Base-by-base conservation (phyloP, 92 coral and sea anemone species). In the Epizoanthus rinbou region DNA sequence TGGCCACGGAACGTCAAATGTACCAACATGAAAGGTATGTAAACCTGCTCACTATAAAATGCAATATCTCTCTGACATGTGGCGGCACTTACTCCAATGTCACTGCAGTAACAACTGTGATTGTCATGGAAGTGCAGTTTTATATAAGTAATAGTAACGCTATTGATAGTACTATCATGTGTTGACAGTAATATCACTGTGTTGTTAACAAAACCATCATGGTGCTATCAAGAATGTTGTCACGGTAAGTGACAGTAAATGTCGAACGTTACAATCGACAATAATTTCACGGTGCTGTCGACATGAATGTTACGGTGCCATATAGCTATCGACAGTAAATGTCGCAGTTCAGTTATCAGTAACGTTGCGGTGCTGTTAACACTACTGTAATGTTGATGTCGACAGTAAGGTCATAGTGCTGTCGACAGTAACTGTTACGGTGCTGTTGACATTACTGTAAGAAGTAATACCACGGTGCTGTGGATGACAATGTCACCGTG, bases 1-100 rank as follows among this genome's bases (percentile, higher is more conserved):
- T 85, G 88, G 84, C 91, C 91, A 16, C 39, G 70, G n/a, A 37
- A 84, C 41, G 91, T 75, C 3, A 57, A 56, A 1, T 81, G 89
- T 17, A 66, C 73, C 7, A 68, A 71, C 17, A 73, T 62, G 22
- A 75, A 76, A 58, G 81, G 81, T 76, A 60, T 58, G 57, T 47
- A 50, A 50, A 50, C 54, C 3, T 11, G 15, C 31, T 59, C 22
- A 59, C 24, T 1, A 21, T 18, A 59, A 8, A 21, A 21, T 21
- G 19, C 6, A 5, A 17, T 17, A 14, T 5, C 5, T 5, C 5
- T 57, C 17, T 2, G 5, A 14, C 21, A 57, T 9, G 3, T 9
- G 3, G 21, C 3, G 21, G 10, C 4, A 57, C 6, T 57, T 5
- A 57, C 21, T 57, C 17, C 14, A 57, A 14, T 14, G 62, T 14